A percentile compares a stretch with the other conserved stretches of the same genome.
Evolutionary conservation across 2,113 vertebrate genomes (phyloP).

Genomic region (Hippocampus abdominalis): DNA sequence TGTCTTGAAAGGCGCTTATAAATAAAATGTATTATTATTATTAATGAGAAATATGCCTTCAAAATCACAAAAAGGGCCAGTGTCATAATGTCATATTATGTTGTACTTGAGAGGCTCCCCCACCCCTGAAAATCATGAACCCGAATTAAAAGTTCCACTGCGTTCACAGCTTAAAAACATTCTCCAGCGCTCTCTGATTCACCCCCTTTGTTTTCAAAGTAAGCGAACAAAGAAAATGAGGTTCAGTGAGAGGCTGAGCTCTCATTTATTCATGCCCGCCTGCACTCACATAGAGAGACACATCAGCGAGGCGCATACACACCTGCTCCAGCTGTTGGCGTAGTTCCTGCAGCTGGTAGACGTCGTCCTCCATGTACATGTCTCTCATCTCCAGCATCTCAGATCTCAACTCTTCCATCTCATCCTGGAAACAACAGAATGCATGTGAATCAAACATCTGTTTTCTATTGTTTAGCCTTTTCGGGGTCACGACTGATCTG

Average conservation of each 20-base stretch:
- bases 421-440: slow-evolving; percentile 75
- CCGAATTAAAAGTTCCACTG: background rate
- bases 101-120: too few relatives aligned
- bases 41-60: too few relatives aligned
- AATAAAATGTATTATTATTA: too few relatives aligned
- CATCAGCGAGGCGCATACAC: background rate
- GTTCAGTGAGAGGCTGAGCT: background rate
- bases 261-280: background rate
- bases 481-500: too few relatives aligned
- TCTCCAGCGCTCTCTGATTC: background rate
- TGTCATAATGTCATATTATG: too few relatives aligned
- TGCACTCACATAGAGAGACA: background rate
- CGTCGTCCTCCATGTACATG: slow-evolving; percentile 96
- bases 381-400: slow-evolving; percentile 99
- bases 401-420: slow-evolving; percentile 92
- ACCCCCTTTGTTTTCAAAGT: background rate
- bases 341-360: slow-evolving; percentile 96
- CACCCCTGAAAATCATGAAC: too few relatives aligned
- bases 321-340: slow-evolving; percentile 92
- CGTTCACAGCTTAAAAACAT: background rate
- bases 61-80: too few relatives aligned
- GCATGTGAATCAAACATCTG: background rate
- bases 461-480: background rate
- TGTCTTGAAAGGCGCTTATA: too few relatives aligned
- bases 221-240: background rate